Conservation (phyloP, 2,888 invertebrate genomes). For the Pharmacophagus antenor region DNA sequence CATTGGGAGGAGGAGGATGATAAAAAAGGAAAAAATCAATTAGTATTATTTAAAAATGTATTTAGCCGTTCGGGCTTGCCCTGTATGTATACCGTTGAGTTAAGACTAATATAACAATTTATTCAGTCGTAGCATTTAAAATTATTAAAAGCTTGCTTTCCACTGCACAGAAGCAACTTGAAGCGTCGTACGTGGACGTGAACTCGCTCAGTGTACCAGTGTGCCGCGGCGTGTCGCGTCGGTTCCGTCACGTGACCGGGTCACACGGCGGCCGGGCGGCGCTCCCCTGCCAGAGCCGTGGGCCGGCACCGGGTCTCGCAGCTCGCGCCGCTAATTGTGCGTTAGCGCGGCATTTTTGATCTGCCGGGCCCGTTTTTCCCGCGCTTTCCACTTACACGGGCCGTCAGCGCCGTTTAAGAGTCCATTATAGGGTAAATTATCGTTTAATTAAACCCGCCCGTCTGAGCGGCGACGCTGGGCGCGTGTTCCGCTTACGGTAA, state of each 20-base stretch:
- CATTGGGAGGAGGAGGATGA: too few species aligned
- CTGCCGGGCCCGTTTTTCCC: conserved; percentile 38
- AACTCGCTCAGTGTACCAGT: conserved; percentile 30
- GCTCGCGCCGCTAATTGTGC: conserved; percentile 53
- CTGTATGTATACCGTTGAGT: too few species aligned
- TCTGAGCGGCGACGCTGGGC: conserved; percentile 3
- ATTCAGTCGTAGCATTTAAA: too few species aligned
- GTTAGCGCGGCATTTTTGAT: conserved; percentile 58
- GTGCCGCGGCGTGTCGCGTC: conserved; percentile 37
- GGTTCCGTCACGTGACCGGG: conserved; percentile 70
- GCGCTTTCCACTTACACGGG: conserved; percentile 39
- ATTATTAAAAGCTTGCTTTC: neutral
- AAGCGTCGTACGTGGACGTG: neutral
- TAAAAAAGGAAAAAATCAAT: too few species aligned
- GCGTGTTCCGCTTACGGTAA: conserved; percentile 23
- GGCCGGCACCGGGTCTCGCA: conserved; percentile 47
- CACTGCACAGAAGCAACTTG: neutral
- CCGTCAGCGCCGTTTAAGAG: conserved; percentile 30
- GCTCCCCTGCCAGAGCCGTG: conserved; percentile 33
- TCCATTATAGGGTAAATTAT: conserved; percentile 30
- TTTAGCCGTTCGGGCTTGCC: too few species aligned
- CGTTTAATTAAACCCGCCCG: conserved; percentile 27
- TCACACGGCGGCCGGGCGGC: conserved; percentile 42
- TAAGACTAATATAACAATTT: too few species aligned
- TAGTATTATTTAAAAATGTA: too few species aligned